Evolutionary conservation across 1,140 invertebrate species (phyloP), one percentile per base, ranked within the genome.

Genomic region (Drosophila punjabiensis): DNA sequence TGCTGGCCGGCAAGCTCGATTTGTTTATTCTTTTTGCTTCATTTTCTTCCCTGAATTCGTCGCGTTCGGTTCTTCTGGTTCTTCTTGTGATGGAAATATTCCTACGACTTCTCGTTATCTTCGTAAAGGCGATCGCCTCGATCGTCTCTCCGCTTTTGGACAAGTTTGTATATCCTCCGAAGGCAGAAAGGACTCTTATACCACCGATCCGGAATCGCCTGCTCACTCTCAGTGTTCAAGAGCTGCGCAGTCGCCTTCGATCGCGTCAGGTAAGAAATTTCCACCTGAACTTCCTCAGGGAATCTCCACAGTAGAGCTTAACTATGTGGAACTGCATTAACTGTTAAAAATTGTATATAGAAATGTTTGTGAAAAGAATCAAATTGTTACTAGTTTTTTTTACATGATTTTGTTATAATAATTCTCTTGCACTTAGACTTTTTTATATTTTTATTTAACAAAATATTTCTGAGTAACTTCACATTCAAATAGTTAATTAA

Each of bases 31-130:
- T 63, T 28, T 32, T 53, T 5, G 16, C 11, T 39, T 37, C 39
- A 62, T 74, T 39, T 39, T 33, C 33, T 47, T n/a, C 14, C 2
- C 28, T 55, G 47, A 32, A 8, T 28, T 33, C 18, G 16, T 32
- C 53, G 24, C 41, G 48, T 14, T 43, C 52, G 24, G 37, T 70
- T 48, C 37, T 18, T 43, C 14, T 18, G 37, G 43, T 35, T 35
- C 32, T 37, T 35, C 32, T 37, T 52, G 47, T 18, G 56, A 88
- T 88, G 85, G 86, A 88, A 67, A 28, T 89, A 39, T 73, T 88
- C 20, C 47, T 89, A 2, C 78, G 85, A 16, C 18, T 88, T 1
- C 56, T 88, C 41, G 52, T 89, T 58, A 50, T 89, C 41, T 47
- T 58, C 9, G 61, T 85, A 7, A 88, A 75, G 58, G 48, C 70